These are phyloP conservation scores for Hafferia zeledoni DNA, from an alignment of 2,797 vertebrate species.

Conservation along the genomic window DNA sequence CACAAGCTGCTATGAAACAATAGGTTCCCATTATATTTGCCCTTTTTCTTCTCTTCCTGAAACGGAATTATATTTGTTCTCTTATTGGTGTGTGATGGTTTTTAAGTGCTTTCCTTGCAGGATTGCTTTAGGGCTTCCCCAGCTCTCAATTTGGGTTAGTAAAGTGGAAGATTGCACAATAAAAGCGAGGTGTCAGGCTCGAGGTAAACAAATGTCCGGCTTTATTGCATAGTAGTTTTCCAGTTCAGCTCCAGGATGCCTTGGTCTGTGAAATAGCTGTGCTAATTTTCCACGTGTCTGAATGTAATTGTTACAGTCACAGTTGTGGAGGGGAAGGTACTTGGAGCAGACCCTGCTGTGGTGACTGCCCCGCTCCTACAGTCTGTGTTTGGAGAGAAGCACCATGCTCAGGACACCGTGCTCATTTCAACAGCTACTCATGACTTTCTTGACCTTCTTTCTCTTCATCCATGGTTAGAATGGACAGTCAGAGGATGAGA, in stretches of 20 bases:
- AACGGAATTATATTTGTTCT: slow-evolving; percentile 36
- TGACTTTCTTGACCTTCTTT: neutral
- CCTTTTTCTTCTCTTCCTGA: neutral
- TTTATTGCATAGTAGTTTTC: neutral
- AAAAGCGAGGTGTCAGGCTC: neutral
- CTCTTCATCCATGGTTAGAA: neutral
- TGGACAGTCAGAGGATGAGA: neutral
- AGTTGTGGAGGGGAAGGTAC: neutral
- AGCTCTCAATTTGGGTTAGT: neutral
- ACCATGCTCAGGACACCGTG: accelerated
- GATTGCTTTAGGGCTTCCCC: slow-evolving; percentile 3
- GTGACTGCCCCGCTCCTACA: neutral
- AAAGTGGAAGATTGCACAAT: neutral
- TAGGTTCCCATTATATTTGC: slow-evolving; percentile 3
- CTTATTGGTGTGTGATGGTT: neutral
- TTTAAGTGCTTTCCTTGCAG: slow-evolving; percentile 47
- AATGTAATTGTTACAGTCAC: neutral
- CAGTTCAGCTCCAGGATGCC: neutral
- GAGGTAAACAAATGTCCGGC: neutral
- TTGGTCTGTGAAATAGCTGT: neutral
- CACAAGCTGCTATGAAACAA: neutral
- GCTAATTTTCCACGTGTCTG: neutral
- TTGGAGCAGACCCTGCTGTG: neutral
- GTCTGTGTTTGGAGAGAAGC: neutral
- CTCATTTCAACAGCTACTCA: neutral